These are phyloP conservation scores for Sigmodon hispidus DNA, from an alignment of 2,113 vertebrate species.

Conservation along the genomic window DNA sequence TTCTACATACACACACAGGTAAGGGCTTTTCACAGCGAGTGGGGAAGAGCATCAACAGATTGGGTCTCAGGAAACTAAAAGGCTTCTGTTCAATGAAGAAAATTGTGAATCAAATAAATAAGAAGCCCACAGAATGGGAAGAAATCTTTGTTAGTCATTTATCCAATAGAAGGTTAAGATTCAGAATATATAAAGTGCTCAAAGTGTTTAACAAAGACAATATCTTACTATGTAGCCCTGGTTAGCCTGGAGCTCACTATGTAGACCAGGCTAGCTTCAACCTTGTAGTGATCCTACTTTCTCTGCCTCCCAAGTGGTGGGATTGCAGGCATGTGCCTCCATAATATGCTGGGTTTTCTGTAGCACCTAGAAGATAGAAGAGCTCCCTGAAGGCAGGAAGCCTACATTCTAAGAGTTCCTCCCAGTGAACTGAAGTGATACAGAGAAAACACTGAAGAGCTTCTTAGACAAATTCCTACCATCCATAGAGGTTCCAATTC, in stretches of 20 bases:
- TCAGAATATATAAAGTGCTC: background rate
- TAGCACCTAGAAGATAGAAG: background rate
- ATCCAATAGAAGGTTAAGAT: background rate
- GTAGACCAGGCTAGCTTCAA: background rate
- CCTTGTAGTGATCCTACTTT: background rate
- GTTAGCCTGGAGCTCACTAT: background rate
- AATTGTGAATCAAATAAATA: background rate
- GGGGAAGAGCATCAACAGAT: background rate
- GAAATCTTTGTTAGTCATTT: background rate
- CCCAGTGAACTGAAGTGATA: background rate
- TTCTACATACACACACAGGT: background rate
- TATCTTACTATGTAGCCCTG: background rate
- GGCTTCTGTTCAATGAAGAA: background rate
- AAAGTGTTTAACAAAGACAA: background rate
- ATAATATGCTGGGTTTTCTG: background rate
- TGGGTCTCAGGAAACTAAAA: background rate
- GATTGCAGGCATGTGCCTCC: background rate
- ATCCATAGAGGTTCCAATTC: background rate
- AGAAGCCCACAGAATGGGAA: background rate
- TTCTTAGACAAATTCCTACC: conserved; percentile 9
- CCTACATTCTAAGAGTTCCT: background rate
- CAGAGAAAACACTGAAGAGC: background rate
- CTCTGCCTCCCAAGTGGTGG: too few relatives aligned
- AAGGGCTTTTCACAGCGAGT: background rate
- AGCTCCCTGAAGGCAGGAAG: background rate